Percentiles rank a stretch among this genome's conserved stretches.
phyloP scores from a whole-genome alignment of 2,888 invertebrate genomes.

The Hirudinaria manillensis region DNA sequence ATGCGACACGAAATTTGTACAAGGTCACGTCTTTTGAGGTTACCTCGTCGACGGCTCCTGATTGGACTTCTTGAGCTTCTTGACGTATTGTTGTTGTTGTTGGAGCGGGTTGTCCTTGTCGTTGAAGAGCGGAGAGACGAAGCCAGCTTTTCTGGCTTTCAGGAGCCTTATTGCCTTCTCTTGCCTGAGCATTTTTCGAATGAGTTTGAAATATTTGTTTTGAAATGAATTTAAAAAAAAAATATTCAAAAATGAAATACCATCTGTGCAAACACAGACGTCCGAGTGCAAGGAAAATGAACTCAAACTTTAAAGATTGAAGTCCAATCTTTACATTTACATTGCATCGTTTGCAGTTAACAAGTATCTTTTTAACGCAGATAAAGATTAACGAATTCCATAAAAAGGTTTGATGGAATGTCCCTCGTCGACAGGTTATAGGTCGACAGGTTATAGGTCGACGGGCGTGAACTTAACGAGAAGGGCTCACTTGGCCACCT shows the following conservation, averaged over 20 bases:
- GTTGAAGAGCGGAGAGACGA: neutral
- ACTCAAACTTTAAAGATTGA: too few species aligned
- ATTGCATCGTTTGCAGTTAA: too few species aligned
- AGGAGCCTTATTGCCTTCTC: constrained; percentile 6
- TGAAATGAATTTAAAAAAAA: too few species aligned
- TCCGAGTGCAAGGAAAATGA: too few species aligned
- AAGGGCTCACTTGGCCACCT: constrained; percentile 61
- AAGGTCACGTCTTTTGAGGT: neutral
- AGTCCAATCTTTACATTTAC: too few species aligned
- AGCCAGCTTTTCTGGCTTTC: neutral
- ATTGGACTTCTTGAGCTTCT: neutral
- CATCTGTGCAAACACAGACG: neutral
- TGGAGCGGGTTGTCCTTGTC: neutral
- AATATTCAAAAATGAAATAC: too few species aligned
- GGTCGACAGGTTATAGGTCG: too few species aligned
- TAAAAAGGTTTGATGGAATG: neutral
- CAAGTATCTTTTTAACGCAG: neutral
- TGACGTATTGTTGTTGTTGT: neutral
- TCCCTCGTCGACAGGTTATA: too few species aligned
- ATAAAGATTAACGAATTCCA: neutral
- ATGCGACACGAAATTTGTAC: neutral
- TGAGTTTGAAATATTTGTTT: neutral
- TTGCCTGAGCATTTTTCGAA: neutral
- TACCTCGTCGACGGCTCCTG: neutral
- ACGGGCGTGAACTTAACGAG: too few species aligned